Percentiles rank a stretch among this genome's conserved stretches.
Conservation (phyloP, 2,113 vertebrate species). For the Sorex araneus region DNA sequence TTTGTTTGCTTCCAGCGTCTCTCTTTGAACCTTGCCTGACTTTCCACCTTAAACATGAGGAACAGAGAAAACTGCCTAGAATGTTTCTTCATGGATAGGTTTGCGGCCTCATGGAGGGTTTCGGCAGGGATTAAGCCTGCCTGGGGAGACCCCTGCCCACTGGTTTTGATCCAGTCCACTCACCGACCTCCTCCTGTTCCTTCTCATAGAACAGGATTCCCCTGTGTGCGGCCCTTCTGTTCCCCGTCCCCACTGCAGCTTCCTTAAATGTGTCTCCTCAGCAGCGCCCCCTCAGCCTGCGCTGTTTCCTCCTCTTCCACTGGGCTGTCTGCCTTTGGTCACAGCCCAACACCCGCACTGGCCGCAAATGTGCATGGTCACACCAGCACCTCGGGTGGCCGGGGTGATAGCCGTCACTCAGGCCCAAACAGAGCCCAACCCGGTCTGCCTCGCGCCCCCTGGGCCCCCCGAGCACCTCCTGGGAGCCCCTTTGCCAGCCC, state of each 20-base stretch:
- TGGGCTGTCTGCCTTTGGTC: neutral
- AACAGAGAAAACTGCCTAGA: neutral
- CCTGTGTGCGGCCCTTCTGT: no score
- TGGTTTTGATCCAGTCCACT: neutral
- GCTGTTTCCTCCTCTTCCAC: neutral
- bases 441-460: no score
- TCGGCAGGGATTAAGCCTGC: neutral
- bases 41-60: neutral
- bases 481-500: no score
- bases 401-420: no score
- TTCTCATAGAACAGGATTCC: neutral
- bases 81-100: neutral
- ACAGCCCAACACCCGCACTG: no score
- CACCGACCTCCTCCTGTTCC: neutral
- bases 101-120: neutral
- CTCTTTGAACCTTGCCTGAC: neutral
- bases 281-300: fast-evolving
- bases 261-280: neutral
- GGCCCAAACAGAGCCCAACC: no score
- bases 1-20: neutral
- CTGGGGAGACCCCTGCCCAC: neutral
- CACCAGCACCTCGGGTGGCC: no score
- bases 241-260: fast-evolving
- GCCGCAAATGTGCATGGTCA: no score
- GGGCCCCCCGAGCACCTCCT: no score